These are phyloP conservation scores for Caenorhabditis panamensis DNA, from an alignment of 2,888 invertebrate species.

Conservation along the genomic window DNA sequence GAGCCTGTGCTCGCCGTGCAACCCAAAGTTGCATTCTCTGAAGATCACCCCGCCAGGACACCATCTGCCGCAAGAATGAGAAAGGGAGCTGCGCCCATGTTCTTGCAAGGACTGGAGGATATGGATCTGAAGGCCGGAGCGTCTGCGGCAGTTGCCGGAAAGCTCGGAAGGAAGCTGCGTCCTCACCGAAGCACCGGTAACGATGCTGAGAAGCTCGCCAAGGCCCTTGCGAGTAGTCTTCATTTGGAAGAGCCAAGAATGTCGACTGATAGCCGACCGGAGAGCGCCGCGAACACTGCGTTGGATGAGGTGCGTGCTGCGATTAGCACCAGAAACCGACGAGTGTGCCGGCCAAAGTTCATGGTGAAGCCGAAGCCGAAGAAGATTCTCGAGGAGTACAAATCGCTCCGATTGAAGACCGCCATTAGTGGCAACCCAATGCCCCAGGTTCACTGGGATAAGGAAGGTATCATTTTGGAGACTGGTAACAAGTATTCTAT, in stretches of 20 bases:
- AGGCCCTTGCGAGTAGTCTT: conserved; percentile 41
- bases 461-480: conserved; percentile 78
- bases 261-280: conserved; percentile 53
- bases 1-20: conserved; percentile 64
- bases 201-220: conserved; percentile 58
- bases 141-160: conserved; percentile 79
- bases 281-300: conserved; percentile 53
- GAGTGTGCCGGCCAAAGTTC: conserved; percentile 78
- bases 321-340: conserved; percentile 73
- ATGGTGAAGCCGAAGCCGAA: conserved; percentile 77
- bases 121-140: conserved; percentile 80
- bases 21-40: conserved; percentile 69
- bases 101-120: conserved; percentile 79
- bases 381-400: conserved; percentile 79
- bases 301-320: conserved; percentile 78
- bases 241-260: conserved; percentile 51
- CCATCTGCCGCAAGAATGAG: conserved; percentile 64
- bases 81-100: conserved; percentile 77
- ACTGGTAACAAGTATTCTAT: conserved; percentile 81
- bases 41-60: conserved; percentile 58
- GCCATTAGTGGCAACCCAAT: conserved; percentile 80
- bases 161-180: conserved; percentile 71
- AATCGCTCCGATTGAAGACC: conserved; percentile 79
- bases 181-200: conserved; percentile 61
- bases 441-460: conserved; percentile 78